Evolutionary conservation across 2,797 vertebrate genomes (phyloP).

Genomic region (Dermochelys coriacea): DNA sequence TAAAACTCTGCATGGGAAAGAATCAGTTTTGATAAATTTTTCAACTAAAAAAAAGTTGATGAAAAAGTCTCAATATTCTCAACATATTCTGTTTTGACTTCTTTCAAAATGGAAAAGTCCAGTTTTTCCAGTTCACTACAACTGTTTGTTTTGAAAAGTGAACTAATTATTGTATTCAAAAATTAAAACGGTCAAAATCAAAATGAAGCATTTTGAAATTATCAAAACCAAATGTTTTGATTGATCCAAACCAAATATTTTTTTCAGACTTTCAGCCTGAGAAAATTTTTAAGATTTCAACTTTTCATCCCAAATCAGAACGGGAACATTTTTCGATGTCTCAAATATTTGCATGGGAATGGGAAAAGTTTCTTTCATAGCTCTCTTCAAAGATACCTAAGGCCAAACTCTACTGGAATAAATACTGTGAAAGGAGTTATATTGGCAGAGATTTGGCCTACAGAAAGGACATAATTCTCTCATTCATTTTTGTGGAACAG

Average conservation of each 20-base stretch:
- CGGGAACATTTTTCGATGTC: not conserved
- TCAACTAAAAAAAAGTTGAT: not conserved
- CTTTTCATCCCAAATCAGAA: not conserved
- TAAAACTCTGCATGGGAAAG: not conserved
- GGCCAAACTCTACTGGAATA: not conserved
- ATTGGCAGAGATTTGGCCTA: not conserved
- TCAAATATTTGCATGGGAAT: not conserved
- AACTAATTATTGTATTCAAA: not conserved
- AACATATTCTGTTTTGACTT: not conserved
- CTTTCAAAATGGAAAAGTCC: not conserved
- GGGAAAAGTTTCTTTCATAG: not conserved
- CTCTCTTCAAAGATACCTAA: not conserved
- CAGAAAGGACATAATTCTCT: not conserved
- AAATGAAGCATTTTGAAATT: not conserved
- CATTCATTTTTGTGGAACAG: not conserved
- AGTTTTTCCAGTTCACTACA: not conserved
- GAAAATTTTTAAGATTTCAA: not conserved
- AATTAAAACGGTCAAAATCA: not conserved
- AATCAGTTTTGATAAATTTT: not conserved
- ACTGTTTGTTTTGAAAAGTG: not conserved
- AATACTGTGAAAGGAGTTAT: not conserved
- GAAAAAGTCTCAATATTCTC: accelerated
- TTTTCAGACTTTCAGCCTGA: not conserved
- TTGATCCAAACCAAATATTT: accelerated
- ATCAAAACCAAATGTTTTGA: not conserved